Base-by-base conservation (phyloP, 2,797 vertebrate genomes). In the Coregonus ussuriensis region DNA sequence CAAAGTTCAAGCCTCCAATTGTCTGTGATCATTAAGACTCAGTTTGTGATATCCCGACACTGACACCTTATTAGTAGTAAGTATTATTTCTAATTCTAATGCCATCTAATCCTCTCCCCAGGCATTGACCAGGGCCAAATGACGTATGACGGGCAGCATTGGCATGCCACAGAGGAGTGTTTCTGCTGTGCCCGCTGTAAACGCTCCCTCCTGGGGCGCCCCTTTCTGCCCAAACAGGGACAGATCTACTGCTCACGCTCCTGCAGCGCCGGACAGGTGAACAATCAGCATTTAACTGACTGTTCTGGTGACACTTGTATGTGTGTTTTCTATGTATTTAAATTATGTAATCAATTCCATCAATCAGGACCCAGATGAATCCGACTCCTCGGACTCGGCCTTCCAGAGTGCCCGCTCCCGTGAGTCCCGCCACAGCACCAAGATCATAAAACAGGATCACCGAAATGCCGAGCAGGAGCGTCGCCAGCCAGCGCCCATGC, bases 111-210 rank as follows among this genome's bases (percentile, higher is more conserved):
- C 59, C 11, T 21, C 16, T 79, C 37, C 68, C n/a, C 16, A 33
- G 98, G 98, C 52, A 99, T 99, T 3, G 98, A 99, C 93, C 98
- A 99, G 89, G 98, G 98, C 74, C 98, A 99, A 88, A 99, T 99
- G 98, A 98, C 98, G 0, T 99, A 99, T 0, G 98, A 99, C 0
- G 98, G 98, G 53, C 97, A 98, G 79, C 98, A 99, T 90, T 99
- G 98, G 98, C 98, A 99, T 0, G 98, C 98, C 71, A 99, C 97
- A 0, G 98, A 99, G 88, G 95, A 96, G 86, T 99, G 98, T 81
- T 99, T 99, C 89, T 97, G 97, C 92, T 99, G 98, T 0, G 97
- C 97, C 0, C 96, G 95, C 77, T 99, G 98, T 90, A 98, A 96
- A 91, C 97, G 98, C 35, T 98, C 98, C 0, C 95, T 99, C 71